Base-by-base conservation (phyloP, 2,797 vertebrate genomes). In the Oryzias sinensis region DNA sequence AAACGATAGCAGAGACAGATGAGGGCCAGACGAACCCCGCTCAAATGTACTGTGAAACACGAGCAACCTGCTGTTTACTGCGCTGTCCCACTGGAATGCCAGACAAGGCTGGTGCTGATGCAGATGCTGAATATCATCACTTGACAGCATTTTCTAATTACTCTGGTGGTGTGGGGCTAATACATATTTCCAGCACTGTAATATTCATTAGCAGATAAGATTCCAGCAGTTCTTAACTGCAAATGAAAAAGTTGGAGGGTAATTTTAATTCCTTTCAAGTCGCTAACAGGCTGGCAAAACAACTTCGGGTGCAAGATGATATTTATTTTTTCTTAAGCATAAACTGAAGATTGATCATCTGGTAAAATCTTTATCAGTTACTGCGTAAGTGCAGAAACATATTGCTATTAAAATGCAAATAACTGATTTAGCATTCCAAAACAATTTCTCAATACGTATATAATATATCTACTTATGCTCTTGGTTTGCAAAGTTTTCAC, bases 1-100 rank as follows among this genome's bases (percentile, higher is more conserved):
- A 67, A 68, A 77, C 71, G 61, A 68, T 65, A 74, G 87, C 76
- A 83, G 79, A 85, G 84, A 89, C 87, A 91, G 85, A 90, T 86
- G 86, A 81, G 82, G 49, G 65, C 59, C 49, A 65, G 53, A 80
- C 56, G 68, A 24, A 77, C 87, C 89, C 43, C 59, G 89, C 45
- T 77, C 84, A 92, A 93, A 93, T 90, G 93, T 93, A 94, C 93
- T 94, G 94, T 89, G 93, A 93, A 94, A 86, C 68, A 68, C 56
- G 72, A 74, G 65, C 65, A 44, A 68, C 72, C 79, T 77, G 82
- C 84, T 74, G 76, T 80, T 72, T 66, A 73, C 72, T 68, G 72
- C 53, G 27, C 57, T 8, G 50, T 66, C 77, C 68, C 75, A 49
- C 59, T 77, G 77, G 76, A 86, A 73, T 43, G 57, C 46, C 16